Evolutionary conservation across 2,113 vertebrate species (phyloP).

Genomic region (Prochilodus magdalenae): DNA sequence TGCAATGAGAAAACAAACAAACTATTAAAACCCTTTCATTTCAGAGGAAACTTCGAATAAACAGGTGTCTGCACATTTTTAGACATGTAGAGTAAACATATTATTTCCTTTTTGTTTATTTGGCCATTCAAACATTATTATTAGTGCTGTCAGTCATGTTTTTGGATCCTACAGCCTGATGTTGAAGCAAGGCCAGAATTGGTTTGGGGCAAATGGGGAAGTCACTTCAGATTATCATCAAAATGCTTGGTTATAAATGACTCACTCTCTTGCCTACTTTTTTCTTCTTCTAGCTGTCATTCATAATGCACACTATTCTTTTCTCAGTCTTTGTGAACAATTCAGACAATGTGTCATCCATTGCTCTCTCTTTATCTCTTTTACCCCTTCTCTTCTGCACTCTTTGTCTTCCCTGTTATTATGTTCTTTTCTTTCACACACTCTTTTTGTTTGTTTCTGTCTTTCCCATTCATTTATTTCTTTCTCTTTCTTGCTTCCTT

Average conservation of each 20-base stretch:
- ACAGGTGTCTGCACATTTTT: neutral
- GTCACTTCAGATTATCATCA: slow-evolving; percentile 10
- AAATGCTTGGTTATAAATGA: neutral
- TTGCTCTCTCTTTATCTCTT: neutral
- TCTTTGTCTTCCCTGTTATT: neutral
- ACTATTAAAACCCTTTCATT: no score
- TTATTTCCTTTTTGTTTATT: neutral
- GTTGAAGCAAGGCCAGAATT: neutral
- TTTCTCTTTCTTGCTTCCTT: neutral
- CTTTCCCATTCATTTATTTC: neutral
- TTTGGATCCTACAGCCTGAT: neutral
- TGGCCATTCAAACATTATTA: neutral
- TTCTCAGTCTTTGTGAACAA: neutral
- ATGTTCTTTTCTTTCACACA: neutral
- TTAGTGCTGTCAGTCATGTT: neutral
- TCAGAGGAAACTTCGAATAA: no score
- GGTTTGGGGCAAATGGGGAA: neutral
- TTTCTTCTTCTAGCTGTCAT: neutral
- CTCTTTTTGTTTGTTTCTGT: neutral
- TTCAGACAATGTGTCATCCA: neutral
- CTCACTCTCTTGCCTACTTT: neutral
- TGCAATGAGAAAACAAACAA: no score
- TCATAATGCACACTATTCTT: neutral
- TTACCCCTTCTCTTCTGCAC: neutral
- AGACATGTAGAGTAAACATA: neutral